phyloP scores from a whole-genome alignment of 2,888 invertebrate species.

The Rhopalosiphum nymphaeae region DNA sequence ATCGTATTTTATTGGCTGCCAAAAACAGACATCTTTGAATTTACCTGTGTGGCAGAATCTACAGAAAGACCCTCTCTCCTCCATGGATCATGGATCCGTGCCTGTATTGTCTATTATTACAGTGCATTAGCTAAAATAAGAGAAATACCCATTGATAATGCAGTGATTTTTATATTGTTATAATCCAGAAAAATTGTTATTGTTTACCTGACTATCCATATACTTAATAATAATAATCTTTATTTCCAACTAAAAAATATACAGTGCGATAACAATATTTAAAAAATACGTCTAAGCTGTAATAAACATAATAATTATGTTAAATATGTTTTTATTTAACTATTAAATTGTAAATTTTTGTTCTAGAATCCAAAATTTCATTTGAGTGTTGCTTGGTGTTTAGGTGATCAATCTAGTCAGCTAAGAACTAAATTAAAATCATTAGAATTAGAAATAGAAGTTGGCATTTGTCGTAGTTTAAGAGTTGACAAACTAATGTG shows the following conservation, averaged over 20 bases:
- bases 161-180: neutral
- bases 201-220: neutral
- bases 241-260: too few relatives aligned
- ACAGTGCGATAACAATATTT: neutral
- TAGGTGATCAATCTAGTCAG: slow-evolving; percentile 76
- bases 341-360: slow-evolving; percentile 66
- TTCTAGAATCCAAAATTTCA: slow-evolving; percentile 87
- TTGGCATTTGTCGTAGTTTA: slow-evolving; percentile 71
- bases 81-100: too few relatives aligned
- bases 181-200: neutral
- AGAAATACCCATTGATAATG: neutral
- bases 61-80: too few relatives aligned
- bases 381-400: slow-evolving; percentile 84
- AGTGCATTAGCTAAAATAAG: neutral
- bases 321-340: slow-evolving; percentile 2
- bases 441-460: slow-evolving; percentile 73
- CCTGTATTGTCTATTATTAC: neutral
- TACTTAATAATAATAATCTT: neutral
- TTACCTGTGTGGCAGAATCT: too few relatives aligned
- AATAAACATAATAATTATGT: neutral
- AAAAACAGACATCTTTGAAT: too few relatives aligned
- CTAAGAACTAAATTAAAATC: slow-evolving; percentile 72
- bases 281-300: neutral
- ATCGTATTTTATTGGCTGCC: too few relatives aligned
- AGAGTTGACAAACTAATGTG: slow-evolving; percentile 75